Conservation (phyloP, 2,797 vertebrate species). For the Sparus aurata region DNA sequence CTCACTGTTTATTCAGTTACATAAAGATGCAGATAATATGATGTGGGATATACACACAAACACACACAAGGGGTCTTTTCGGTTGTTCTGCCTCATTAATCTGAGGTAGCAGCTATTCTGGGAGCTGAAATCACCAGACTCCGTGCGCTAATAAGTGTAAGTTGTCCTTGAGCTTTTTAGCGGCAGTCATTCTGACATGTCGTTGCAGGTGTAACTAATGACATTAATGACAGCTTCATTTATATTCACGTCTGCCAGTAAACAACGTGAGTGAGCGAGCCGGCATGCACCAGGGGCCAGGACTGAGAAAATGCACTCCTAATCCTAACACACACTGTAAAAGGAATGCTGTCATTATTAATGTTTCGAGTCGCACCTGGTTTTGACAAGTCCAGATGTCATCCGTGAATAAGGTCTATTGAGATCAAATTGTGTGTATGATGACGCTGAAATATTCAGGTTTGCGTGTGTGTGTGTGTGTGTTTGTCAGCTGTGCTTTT, state of each 20-base stretch:
- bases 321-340: not conserved
- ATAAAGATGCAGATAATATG: not conserved
- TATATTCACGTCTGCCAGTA: not conserved
- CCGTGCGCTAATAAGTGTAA: slow-evolving; percentile 4
- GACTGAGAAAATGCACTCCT: not conserved
- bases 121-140: slow-evolving; percentile 6
- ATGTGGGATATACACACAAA: not conserved
- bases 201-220: not conserved
- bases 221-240: slow-evolving; percentile 1
- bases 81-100: slow-evolving; percentile 25
- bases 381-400: not conserved
- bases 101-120: slow-evolving; percentile 4
- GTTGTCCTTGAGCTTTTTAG: slow-evolving; percentile 3
- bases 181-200: slow-evolving; percentile 13
- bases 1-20: slow-evolving; percentile 1
- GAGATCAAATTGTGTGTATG: not conserved
- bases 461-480: not conserved
- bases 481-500: slow-evolving; percentile 5
- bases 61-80: slow-evolving; percentile 1
- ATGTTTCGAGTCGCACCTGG: not conserved
- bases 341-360: not conserved
- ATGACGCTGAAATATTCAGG: not conserved
- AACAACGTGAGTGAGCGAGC: not conserved
- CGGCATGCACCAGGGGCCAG: not conserved
- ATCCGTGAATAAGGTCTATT: not conserved